Evolutionary conservation across 37 sponge, comb jelly and placozoan genomes (phyloP).

Genomic region (Beroe forskalii): DNA sequence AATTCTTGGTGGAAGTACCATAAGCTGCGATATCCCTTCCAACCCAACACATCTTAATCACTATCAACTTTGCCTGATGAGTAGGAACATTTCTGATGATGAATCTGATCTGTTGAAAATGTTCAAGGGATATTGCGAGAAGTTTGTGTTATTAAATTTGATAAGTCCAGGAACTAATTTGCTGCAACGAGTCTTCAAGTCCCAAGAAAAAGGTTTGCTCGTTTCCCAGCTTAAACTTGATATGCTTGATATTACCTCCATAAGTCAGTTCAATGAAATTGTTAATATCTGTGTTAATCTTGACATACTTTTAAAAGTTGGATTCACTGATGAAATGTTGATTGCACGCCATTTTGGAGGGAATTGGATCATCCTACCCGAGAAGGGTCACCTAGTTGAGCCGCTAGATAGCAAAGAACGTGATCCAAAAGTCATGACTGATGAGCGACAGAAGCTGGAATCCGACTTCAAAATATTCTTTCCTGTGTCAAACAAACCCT

Average conservation of each 20-base stretch:
- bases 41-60: not conserved
- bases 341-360: not conserved
- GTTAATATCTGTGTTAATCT: not conserved
- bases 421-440: not conserved
- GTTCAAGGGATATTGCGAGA: not conserved
- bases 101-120: not conserved
- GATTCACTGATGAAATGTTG: not conserved
- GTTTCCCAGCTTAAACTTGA: not conserved
- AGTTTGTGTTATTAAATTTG: not conserved
- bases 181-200: not conserved
- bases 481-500: conserved; percentile 2
- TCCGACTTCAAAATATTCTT: not conserved
- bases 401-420: not conserved
- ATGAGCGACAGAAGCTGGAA: not conserved
- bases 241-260: not conserved
- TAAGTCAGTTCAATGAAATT: not conserved
- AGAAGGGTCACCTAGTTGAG: not conserved
- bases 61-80: not conserved
- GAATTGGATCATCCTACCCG: not conserved
- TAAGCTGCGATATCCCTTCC: not conserved
- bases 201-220: not conserved
- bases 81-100: not conserved
- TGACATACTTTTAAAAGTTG: not conserved
- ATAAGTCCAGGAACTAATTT: not conserved
- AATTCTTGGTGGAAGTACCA: not conserved